These are phyloP conservation scores for Turritopsis dohrnii DNA, from an alignment of 30 jellyfish, hydroid and myxozoan species.

Conservation along the genomic window DNA sequence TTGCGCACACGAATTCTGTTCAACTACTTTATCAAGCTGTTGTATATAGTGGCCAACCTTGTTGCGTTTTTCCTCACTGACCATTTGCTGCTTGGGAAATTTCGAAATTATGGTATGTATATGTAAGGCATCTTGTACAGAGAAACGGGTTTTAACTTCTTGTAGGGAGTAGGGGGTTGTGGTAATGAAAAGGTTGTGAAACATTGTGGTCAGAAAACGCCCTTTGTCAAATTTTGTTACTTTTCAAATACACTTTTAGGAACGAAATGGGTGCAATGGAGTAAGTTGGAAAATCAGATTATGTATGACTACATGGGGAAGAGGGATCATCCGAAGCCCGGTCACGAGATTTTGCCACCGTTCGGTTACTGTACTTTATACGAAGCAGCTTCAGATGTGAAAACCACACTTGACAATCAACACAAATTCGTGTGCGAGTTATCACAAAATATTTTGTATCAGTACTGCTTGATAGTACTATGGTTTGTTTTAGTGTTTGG, in stretches of 20 bases:
- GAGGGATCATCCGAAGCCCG: conserved; percentile 38
- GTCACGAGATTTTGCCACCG: conserved; percentile 33
- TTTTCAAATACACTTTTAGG: not conserved
- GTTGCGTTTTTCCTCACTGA: conserved; percentile 20
- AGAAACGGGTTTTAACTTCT: too few species aligned
- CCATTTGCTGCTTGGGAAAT: conserved; percentile 21
- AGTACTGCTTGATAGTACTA: conserved; percentile 20
- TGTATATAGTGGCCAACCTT: conserved; percentile 14
- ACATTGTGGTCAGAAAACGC: too few species aligned
- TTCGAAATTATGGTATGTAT: conserved; percentile 27
- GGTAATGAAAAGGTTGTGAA: too few species aligned
- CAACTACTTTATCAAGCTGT: conserved; percentile 17
- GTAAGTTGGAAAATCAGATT: conserved; percentile 6
- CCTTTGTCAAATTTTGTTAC: too few species aligned
- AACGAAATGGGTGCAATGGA: conserved; percentile 29
- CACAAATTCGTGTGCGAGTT: conserved; percentile 35
- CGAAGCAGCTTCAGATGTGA: conserved; percentile 15
- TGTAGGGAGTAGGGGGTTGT: too few species aligned
- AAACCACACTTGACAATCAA: not conserved
- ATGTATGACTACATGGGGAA: conserved; percentile 35
- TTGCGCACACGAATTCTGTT: conserved; percentile 20
- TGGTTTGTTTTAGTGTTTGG: conserved; percentile 33
- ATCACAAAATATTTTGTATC: conserved; percentile 29
- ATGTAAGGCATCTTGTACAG: too few species aligned
- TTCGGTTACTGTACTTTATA: conserved; percentile 33